Evolutionary conservation across 2,888 invertebrate species (phyloP).

Genomic region (Leucania comma): DNA sequence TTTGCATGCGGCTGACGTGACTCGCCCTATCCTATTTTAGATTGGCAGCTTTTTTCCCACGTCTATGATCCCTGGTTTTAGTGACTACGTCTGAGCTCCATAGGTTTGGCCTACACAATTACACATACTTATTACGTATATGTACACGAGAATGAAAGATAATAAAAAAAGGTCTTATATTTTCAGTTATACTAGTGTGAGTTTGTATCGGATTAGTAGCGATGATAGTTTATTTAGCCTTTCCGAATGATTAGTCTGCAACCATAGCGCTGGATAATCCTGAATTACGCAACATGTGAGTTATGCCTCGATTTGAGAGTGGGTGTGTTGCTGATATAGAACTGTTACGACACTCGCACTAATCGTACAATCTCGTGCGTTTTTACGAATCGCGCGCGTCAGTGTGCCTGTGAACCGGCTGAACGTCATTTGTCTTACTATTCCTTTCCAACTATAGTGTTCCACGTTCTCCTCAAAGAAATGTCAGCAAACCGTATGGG

Average conservation of each 20-base stretch:
- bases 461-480: too few relatives aligned
- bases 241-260: slow-evolving; percentile 6
- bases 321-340: slow-evolving; percentile 19
- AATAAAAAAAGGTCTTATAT: too few relatives aligned
- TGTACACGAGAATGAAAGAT: too few relatives aligned
- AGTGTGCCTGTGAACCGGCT: background rate
- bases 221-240: slow-evolving; percentile 1
- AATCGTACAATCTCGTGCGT: background rate
- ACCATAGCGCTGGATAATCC: slow-evolving; percentile 12
- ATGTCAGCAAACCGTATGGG: too few relatives aligned
- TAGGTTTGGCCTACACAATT: too few relatives aligned
- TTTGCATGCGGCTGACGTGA: too few relatives aligned
- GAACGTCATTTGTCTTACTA: slow-evolving; percentile 3
- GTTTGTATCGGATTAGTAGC: background rate
- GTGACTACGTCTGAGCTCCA: too few relatives aligned
- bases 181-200: too few relatives aligned
- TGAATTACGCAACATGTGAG: slow-evolving; percentile 19
- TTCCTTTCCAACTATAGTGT: background rate
- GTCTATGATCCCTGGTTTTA: too few relatives aligned
- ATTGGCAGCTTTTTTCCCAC: too few relatives aligned
- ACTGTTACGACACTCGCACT: slow-evolving; percentile 7
- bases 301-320: slow-evolving; percentile 1
- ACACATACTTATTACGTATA: too few relatives aligned
- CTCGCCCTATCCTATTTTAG: too few relatives aligned
- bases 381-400: slow-evolving; percentile 4